These are phyloP conservation scores for Episyrphus balteatus DNA, from an alignment of 1,140 invertebrate species.

Conservation along the genomic window DNA sequence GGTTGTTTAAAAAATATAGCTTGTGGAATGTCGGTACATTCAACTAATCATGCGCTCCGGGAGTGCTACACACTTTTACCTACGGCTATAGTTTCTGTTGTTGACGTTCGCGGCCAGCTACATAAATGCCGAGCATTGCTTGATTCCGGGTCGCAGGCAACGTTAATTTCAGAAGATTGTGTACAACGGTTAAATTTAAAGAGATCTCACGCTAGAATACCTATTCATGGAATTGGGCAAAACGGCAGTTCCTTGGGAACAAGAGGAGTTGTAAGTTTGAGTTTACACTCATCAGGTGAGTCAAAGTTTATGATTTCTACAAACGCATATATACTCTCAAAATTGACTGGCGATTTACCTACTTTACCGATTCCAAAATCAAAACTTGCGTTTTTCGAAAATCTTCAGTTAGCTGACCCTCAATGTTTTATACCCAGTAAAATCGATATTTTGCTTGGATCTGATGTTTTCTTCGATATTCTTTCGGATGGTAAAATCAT, in stretches of 20 bases:
- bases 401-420: conserved; percentile 1
- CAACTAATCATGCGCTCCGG: too few relatives aligned
- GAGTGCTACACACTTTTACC: background rate
- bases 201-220: too few relatives aligned
- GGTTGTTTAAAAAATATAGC: too few relatives aligned
- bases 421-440: background rate
- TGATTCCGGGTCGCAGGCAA: background rate
- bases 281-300: too few relatives aligned
- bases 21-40: too few relatives aligned
- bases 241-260: background rate
- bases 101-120: background rate
- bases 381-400: background rate
- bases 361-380: too few relatives aligned
- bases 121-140: background rate
- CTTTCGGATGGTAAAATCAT: background rate
- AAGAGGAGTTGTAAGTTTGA: too few relatives aligned
- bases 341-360: too few relatives aligned
- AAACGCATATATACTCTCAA: too few relatives aligned
- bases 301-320: too few relatives aligned
- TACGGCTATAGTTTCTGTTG: conserved; percentile 1
- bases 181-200: conserved; percentile 1
- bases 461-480: background rate
- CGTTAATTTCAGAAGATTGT: conserved; percentile 3
- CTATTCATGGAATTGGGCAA: background rate
- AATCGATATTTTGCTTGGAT: conserved; percentile 2